phyloP scores from a whole-genome alignment of 2,113 vertebrate genomes.

The Oncorhynchus masou region DNA sequence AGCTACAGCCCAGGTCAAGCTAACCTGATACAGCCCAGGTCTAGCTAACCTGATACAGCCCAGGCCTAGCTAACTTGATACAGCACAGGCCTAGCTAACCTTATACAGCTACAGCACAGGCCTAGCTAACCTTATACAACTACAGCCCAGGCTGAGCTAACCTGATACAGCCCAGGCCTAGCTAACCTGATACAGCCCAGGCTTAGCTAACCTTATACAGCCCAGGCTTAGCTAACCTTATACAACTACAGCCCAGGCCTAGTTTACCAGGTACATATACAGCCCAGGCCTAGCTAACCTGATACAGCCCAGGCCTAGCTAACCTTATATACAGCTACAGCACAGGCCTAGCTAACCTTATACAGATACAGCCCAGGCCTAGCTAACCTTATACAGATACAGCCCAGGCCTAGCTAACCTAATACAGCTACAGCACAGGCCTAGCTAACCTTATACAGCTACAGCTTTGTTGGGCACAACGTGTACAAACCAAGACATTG shows the following conservation, averaged over 20 bases:
- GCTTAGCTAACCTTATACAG: neutral
- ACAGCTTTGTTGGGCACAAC: neutral
- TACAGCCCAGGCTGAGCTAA: neutral
- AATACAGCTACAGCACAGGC: neutral
- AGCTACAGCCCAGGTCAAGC: no score
- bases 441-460: neutral
- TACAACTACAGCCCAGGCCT: slow-evolving; percentile 23
- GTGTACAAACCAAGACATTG: no score
- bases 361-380: neutral
- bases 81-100: slow-evolving; percentile 24
- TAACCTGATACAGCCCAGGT: slow-evolving; percentile 13
- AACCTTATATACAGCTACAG: neutral
- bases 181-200: no score
- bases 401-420: neutral
- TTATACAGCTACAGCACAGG: neutral
- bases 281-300: neutral
- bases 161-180: neutral
- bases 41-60: slow-evolving; percentile 43
- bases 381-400: neutral
- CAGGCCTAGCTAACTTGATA: slow-evolving; percentile 46
- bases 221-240: slow-evolving; percentile 47
- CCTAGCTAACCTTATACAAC: neutral
- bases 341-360: neutral
- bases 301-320: neutral
- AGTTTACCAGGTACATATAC: neutral